Conservation (phyloP, 2,113 vertebrate genomes). For the Larimichthys crocea region DNA sequence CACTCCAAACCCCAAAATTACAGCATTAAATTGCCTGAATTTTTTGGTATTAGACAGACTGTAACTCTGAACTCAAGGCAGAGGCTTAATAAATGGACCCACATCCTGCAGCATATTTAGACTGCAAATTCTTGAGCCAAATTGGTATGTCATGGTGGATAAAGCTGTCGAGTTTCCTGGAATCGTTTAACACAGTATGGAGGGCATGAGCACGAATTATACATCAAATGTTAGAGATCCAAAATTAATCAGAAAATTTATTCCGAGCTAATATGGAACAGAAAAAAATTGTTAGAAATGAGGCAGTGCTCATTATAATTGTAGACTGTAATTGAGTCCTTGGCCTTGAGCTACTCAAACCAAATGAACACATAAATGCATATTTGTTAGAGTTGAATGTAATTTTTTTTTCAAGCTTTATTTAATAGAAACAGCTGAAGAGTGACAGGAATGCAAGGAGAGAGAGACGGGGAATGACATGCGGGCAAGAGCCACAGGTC, state of each 20-base stretch:
- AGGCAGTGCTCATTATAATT: constrained; percentile 13
- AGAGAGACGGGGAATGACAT: no score
- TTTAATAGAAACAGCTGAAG: no score
- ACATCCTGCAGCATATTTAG: constrained; percentile 66
- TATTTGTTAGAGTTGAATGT: constrained; percentile 4
- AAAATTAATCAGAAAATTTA: constrained; percentile 42
- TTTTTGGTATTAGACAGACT: constrained; percentile 64
- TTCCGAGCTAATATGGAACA: constrained; percentile 25
- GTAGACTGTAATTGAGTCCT: constrained; percentile 17
- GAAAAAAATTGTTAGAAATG: constrained; percentile 12
- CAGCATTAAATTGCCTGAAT: constrained; percentile 56
- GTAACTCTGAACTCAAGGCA: constrained; percentile 60
- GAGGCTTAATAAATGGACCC: constrained; percentile 61
- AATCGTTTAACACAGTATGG: constrained; percentile 31
- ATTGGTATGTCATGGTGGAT: constrained; percentile 67
- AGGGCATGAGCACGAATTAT: constrained; percentile 61
- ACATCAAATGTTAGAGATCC: constrained; percentile 41
- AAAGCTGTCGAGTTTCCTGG: constrained; percentile 56
- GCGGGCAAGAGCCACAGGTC: no score
- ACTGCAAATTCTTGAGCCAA: constrained; percentile 63
- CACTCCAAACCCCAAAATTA: constrained; percentile 69
- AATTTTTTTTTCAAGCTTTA: not conserved
- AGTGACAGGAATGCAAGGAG: no score
- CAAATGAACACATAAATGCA: constrained; percentile 21
- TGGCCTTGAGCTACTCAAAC: constrained; percentile 16